These are phyloP conservation scores for Chironomus riparius DNA, from an alignment of 2,888 invertebrate genomes.

Conservation along the genomic window DNA sequence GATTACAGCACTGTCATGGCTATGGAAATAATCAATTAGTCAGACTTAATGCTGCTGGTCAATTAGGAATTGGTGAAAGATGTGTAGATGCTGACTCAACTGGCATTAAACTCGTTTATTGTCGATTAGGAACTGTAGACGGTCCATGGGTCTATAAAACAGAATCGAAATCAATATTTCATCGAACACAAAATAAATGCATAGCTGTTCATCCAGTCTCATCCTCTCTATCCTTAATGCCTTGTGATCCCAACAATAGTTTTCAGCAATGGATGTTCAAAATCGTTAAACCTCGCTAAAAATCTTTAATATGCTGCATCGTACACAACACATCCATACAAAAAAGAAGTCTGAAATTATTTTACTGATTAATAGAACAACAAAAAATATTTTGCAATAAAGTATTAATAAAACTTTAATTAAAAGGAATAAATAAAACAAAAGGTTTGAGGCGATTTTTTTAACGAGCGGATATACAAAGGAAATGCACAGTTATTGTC, in stretches of 20 bases:
- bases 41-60: slow-evolving; percentile 86
- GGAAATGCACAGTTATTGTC: no score
- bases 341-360: no score
- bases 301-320: slow-evolving; percentile 34
- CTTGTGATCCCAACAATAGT: slow-evolving; percentile 76
- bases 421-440: no score
- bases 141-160: slow-evolving; percentile 93
- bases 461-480: no score
- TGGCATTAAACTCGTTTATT: slow-evolving; percentile 81
- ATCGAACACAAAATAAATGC: slow-evolving; percentile 70
- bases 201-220: slow-evolving; percentile 76
- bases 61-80: slow-evolving; percentile 90
- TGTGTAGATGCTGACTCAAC: slow-evolving; percentile 85
- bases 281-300: slow-evolving; percentile 60
- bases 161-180: slow-evolving; percentile 59
- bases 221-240: slow-evolving; percentile 64
- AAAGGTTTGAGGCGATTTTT: no score
- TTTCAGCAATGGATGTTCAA: slow-evolving; percentile 85
- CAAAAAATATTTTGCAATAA: no score
- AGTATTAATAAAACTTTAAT: slow-evolving; percentile 16
- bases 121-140: slow-evolving; percentile 83
- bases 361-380: no score
- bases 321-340: no score
- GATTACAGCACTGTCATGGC: slow-evolving; percentile 82
- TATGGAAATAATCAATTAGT: slow-evolving; percentile 90